Conservation (phyloP, 2,888 invertebrate genomes). For the Drosophila flavopinicola region DNA sequence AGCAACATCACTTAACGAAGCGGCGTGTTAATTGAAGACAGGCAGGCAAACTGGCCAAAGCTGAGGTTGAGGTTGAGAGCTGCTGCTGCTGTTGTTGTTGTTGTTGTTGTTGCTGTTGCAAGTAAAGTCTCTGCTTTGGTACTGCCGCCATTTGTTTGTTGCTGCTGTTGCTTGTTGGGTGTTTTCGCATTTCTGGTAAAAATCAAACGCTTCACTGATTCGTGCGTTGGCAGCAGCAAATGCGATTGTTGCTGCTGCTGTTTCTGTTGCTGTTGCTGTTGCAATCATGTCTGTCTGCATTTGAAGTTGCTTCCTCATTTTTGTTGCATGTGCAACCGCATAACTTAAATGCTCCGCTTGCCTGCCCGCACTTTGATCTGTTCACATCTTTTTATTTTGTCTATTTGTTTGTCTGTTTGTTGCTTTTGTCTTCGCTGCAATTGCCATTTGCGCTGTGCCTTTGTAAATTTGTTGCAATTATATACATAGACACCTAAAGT, state of each 20-base stretch:
- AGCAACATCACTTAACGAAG: constrained; percentile 68
- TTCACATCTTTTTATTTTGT: constrained; percentile 29
- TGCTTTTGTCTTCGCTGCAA: constrained; percentile 12
- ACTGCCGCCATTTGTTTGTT: constrained; percentile 36
- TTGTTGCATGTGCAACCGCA: constrained; percentile 69
- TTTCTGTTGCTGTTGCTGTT: constrained; percentile 28
- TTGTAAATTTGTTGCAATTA: constrained; percentile 59
- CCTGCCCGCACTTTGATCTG: constrained; percentile 50
- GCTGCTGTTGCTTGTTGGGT: constrained; percentile 29
- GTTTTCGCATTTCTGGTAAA: constrained; percentile 57
- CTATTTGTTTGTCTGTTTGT: constrained; percentile 4
- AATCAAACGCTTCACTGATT: constrained; percentile 72
- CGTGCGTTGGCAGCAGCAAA: constrained; percentile 50
- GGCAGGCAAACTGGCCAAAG: constrained; percentile 67
- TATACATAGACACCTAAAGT: constrained; percentile 27
- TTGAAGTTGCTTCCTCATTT: constrained; percentile 75
- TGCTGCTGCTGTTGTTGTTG: neutral
- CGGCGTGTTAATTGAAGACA: constrained; percentile 81
- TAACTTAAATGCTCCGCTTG: constrained; percentile 53
- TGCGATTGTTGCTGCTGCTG: constrained; percentile 30
- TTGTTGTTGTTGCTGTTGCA: constrained; percentile 30
- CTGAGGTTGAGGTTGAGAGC: constrained; percentile 52
- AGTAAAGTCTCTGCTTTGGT: constrained; percentile 33
- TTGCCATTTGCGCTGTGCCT: constrained; percentile 11
- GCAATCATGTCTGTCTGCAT: constrained; percentile 33